Conservation (phyloP, 2,113 vertebrate species). For the Labeo catla region DNA sequence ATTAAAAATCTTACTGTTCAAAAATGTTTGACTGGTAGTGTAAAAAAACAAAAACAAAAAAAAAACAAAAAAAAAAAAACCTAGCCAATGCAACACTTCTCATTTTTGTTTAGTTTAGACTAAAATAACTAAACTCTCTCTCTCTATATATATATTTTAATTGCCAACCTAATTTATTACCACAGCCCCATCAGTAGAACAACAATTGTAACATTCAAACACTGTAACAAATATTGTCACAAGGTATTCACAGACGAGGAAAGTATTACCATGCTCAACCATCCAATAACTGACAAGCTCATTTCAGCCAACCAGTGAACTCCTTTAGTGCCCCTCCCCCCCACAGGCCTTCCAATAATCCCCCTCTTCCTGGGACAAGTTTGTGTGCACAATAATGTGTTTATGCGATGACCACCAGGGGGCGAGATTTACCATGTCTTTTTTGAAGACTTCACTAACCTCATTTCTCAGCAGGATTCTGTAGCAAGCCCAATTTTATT, state of each 20-base stretch:
- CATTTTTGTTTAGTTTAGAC: too few relatives aligned
- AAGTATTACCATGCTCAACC: neutral
- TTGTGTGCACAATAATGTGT: slow-evolving; percentile 17
- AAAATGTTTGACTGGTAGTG: too few relatives aligned
- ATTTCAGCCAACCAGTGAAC: slow-evolving; percentile 38
- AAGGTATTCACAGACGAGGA: neutral
- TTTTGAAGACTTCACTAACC: slow-evolving; percentile 26
- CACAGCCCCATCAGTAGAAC: neutral
- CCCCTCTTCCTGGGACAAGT: slow-evolving; percentile 34
- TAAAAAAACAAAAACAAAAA: too few relatives aligned
- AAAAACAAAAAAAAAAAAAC: too few relatives aligned
- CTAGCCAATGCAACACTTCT: too few relatives aligned
- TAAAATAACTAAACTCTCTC: too few relatives aligned
- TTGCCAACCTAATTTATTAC: neutral
- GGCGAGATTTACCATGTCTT: slow-evolving; percentile 29
- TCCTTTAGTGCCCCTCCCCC: slow-evolving; percentile 60
- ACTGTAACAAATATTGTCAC: neutral
- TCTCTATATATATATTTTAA: too few relatives aligned
- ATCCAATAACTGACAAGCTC: slow-evolving; percentile 4
- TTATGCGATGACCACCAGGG: slow-evolving; percentile 40
- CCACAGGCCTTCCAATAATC: slow-evolving; percentile 42
- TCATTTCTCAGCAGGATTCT: slow-evolving; percentile 44
- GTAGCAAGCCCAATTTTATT: slow-evolving; percentile 46
- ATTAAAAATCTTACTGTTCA: too few relatives aligned
- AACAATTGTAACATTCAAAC: neutral